These are phyloP conservation scores for Drosophila ficusphila DNA, from an alignment of 1,140 invertebrate species.

Conservation along the genomic window DNA sequence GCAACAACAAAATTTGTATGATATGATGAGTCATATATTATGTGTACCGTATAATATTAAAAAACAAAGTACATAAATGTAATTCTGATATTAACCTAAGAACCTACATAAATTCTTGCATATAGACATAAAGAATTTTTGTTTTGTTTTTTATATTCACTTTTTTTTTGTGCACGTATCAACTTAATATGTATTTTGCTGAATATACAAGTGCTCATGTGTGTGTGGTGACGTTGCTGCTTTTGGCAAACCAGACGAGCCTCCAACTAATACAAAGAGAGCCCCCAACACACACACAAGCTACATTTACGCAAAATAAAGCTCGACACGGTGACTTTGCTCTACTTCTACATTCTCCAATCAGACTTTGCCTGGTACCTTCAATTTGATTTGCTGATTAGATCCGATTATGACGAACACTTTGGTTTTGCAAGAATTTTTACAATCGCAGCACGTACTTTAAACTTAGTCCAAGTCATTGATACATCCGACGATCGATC, in stretches of 20 bases:
- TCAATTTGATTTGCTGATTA: constrained; percentile 27
- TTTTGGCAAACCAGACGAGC: constrained; percentile 72
- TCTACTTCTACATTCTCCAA: constrained; percentile 16
- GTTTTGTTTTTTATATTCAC: too few relatives aligned
- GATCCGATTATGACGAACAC: constrained; percentile 22
- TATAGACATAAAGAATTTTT: too few relatives aligned
- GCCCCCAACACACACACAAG: constrained; percentile 3
- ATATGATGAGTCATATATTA: not conserved
- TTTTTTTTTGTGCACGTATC: constrained; percentile 3
- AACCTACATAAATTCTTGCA: too few relatives aligned
- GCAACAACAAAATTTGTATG: not conserved
- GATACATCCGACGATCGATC: not conserved
- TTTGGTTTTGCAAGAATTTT: constrained; percentile 10
- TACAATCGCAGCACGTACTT: constrained; percentile 38
- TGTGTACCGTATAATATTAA: too few relatives aligned
- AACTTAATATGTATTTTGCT: constrained; percentile 6
- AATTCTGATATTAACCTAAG: too few relatives aligned
- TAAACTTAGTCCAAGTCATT: constrained; percentile 54
- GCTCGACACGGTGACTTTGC: constrained; percentile 21
- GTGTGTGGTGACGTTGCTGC: constrained; percentile 51
- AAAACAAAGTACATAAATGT: too few relatives aligned
- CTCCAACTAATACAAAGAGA: constrained; percentile 57
- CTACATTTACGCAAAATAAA: too few relatives aligned
- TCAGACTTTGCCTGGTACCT: constrained; percentile 32
- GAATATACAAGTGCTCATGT: not conserved